Conservation (phyloP, 2,797 vertebrate species). For the Vultur gryphus region DNA sequence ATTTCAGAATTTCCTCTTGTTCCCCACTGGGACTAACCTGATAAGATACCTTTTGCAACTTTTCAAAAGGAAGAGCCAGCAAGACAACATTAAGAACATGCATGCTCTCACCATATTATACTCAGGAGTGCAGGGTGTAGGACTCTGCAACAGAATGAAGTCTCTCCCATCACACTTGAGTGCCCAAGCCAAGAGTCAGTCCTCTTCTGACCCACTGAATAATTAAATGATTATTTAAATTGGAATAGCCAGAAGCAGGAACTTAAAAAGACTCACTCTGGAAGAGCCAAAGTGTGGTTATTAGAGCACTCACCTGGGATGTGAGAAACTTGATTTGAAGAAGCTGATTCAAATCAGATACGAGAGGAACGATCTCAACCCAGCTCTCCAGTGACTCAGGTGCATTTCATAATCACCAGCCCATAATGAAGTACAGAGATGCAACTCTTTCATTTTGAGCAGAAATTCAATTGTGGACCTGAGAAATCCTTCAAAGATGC, state of each 20-base stretch:
- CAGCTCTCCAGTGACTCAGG: constrained; percentile 46
- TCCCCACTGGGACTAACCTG: neutral
- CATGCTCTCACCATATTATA: neutral
- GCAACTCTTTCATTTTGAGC: constrained; percentile 48
- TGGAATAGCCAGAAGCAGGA: neutral
- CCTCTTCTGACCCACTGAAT: neutral
- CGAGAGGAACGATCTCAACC: neutral
- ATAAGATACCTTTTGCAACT: neutral
- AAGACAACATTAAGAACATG: neutral
- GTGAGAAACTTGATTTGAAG: constrained; percentile 46
- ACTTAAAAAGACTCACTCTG: neutral
- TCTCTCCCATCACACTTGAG: neutral
- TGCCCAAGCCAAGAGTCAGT: neutral
- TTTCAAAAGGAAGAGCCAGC: neutral
- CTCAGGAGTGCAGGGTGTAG: accelerated
- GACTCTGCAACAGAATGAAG: neutral
- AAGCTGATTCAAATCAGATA: constrained; percentile 47
- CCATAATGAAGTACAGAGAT: constrained; percentile 52
- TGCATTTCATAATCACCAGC: constrained; percentile 57
- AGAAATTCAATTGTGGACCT: constrained; percentile 48
- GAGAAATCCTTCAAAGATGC: constrained; percentile 45
- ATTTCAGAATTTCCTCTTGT: neutral
- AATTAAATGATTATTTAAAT: constrained; percentile 17
- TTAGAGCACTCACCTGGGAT: constrained; percentile 23
- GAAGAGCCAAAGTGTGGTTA: neutral